Conservation (phyloP, 2,888 invertebrate genomes). For the Octodonta nipae region DNA sequence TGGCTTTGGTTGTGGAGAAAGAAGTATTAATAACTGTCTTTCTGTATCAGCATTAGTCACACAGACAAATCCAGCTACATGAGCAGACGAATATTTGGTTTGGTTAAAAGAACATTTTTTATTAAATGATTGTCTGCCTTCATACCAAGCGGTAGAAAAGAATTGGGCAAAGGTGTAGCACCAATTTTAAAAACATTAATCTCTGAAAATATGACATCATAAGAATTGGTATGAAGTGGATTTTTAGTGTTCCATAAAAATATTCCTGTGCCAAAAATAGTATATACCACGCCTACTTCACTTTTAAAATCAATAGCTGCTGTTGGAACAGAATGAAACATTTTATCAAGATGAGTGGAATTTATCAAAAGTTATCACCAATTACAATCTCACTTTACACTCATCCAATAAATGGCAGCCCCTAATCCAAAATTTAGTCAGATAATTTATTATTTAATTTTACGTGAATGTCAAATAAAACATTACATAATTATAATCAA, state of each 20-base stretch:
- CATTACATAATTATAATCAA: no score
- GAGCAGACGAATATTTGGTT: constrained; percentile 65
- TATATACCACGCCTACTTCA: no score
- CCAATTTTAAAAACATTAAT: constrained; percentile 88
- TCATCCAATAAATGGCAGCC: no score
- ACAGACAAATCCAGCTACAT: constrained; percentile 81
- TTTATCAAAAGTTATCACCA: no score
- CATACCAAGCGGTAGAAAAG: constrained; percentile 95
- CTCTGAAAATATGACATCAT: constrained; percentile 83
- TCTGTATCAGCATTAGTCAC: constrained; percentile 88
- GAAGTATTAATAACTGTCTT: constrained; percentile 70
- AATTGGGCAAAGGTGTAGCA: constrained; percentile 82
- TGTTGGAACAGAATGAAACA: no score
- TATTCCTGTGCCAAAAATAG: no score
- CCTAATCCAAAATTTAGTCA: no score
- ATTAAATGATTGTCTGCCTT: constrained; percentile 81
- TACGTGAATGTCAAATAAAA: no score
- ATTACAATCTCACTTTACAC: no score
- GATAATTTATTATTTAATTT: no score
- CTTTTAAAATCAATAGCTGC: no score
- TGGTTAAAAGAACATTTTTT: constrained; percentile 70
- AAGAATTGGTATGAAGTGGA: constrained; percentile 78
- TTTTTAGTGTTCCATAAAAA: constrained; percentile 74
- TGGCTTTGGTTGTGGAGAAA: constrained; percentile 89
- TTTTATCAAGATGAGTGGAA: no score